These are phyloP conservation scores for Anarhynchus alexandrinus DNA, from an alignment of 2,113 vertebrate species.

Conservation along the genomic window DNA sequence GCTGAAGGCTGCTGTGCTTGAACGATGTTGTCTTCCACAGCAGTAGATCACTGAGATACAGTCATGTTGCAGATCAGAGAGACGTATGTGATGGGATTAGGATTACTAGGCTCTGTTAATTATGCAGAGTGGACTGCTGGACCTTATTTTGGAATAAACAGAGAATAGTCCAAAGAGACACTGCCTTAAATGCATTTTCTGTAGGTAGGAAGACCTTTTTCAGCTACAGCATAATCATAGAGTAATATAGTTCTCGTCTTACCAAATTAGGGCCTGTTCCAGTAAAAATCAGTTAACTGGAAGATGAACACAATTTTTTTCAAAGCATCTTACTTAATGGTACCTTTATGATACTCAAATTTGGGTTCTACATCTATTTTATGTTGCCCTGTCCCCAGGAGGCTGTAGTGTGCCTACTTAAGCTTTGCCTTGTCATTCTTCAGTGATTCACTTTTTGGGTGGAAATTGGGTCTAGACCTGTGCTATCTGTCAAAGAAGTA, in stretches of 20 bases:
- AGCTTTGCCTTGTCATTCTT: neutral
- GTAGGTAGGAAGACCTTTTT: neutral
- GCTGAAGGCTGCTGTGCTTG: neutral
- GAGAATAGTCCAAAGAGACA: neutral
- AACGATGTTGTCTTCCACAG: neutral
- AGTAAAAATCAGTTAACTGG: neutral
- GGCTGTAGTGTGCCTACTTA: neutral
- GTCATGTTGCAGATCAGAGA: neutral
- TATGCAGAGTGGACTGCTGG: neutral
- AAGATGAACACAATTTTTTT: neutral
- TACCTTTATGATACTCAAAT: neutral
- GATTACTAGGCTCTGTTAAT: neutral
- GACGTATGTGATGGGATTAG: neutral
- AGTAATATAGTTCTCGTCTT: neutral
- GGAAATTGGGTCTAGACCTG: constrained; percentile 49
- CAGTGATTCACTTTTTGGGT: neutral
- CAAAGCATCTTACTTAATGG: neutral
- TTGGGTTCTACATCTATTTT: neutral
- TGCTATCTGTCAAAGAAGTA: constrained; percentile 6
- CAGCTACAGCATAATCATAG: neutral
- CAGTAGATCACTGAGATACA: neutral
- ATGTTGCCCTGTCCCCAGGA: neutral
- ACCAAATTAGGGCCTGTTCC: neutral
- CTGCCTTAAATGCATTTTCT: neutral
- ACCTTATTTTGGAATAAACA: neutral